phyloP scores from a whole-genome alignment of 2,113 vertebrate genomes.

The Takifugu flavidus region DNA sequence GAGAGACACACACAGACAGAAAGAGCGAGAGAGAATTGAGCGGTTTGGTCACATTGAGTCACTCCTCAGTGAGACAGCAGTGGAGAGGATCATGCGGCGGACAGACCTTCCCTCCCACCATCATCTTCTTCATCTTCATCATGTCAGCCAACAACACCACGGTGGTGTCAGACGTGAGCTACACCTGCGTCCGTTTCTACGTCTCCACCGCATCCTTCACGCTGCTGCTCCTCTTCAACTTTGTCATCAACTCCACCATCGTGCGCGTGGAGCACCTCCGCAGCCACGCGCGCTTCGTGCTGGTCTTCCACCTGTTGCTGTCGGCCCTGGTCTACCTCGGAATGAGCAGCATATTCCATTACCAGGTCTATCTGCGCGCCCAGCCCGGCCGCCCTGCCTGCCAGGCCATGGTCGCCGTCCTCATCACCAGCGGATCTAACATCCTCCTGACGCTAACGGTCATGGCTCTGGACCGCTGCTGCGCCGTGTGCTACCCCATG shows the following conservation, averaged over 20 bases:
- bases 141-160: constrained; percentile 45
- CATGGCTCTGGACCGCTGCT: constrained; percentile 76
- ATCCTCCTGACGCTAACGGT: constrained; percentile 75
- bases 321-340: constrained; percentile 70
- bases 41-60: neutral
- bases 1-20: too few relatives aligned
- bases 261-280: constrained; percentile 63
- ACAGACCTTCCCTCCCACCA: constrained; percentile 1
- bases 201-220: constrained; percentile 69
- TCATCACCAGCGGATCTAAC: constrained; percentile 73
- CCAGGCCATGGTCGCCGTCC: constrained; percentile 47
- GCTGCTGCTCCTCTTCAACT: constrained; percentile 72
- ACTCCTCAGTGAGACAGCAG: constrained; percentile 31
- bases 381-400: constrained; percentile 30
- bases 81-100: constrained; percentile 44
- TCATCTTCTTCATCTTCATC: neutral
- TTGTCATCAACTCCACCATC: constrained; percentile 75
- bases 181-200: constrained; percentile 63
- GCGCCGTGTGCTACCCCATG: constrained; percentile 74
- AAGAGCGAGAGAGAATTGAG: too few relatives aligned
- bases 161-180: neutral
- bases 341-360: constrained; percentile 68
- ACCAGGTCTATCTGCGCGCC: constrained; percentile 54
- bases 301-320: constrained; percentile 73
- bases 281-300: constrained; percentile 71